Percentiles rank a stretch among this genome's conserved stretches.
These are phyloP conservation scores for Conus ventricosus DNA, from an alignment of 1,140 invertebrate species.

Conservation along the genomic window DNA sequence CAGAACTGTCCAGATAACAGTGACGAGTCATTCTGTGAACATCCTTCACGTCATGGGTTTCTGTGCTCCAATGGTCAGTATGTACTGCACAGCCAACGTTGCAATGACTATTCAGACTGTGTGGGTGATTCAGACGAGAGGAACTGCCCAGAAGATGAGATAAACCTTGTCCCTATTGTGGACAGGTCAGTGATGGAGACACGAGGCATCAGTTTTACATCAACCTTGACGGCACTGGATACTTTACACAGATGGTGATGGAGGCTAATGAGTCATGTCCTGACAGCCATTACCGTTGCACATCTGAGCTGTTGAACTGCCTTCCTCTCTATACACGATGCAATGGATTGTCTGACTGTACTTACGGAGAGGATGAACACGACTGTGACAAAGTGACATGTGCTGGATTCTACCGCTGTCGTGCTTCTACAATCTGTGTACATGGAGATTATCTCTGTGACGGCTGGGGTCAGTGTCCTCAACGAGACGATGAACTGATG, in stretches of 20 bases:
- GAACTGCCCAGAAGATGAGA: background rate
- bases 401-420: slow-evolving; percentile 11
- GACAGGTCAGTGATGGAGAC: background rate
- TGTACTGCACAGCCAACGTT: background rate
- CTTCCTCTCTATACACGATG: background rate
- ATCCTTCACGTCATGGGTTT: background rate
- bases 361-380: background rate
- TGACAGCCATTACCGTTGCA: background rate
- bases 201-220: background rate
- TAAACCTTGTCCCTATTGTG: background rate
- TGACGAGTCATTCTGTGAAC: slow-evolving; percentile 5
- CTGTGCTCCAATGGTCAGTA: background rate
- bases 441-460: background rate
- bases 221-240: background rate
- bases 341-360: slow-evolving; percentile 5
- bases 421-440: background rate
- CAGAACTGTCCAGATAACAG: background rate
- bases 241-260: background rate
- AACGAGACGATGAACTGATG: slow-evolving; percentile 5
- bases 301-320: background rate
- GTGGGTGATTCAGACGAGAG: background rate
- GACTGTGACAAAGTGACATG: background rate
- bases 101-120: slow-evolving; percentile 5
- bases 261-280: background rate
- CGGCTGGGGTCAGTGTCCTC: slow-evolving; percentile 21